Conservation (phyloP, 2,113 vertebrate genomes). For the Tupaia chinensis region DNA sequence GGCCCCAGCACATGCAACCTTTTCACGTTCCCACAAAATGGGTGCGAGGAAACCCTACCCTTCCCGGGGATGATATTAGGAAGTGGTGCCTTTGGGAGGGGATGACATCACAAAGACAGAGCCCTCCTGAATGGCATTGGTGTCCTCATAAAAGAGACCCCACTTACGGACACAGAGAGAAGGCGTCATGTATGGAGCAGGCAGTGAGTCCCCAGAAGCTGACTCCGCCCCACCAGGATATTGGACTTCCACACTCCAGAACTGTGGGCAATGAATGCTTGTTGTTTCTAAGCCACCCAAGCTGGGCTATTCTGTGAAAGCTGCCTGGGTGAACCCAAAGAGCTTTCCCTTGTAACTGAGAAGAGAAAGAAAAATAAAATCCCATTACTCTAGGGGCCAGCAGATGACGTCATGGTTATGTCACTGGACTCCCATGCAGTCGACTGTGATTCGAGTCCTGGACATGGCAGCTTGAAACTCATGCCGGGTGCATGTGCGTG, state of each 20-base stretch:
- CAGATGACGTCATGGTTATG: too few relatives aligned
- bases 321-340: too few relatives aligned
- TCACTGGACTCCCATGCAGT: too few relatives aligned
- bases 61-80: neutral
- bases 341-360: too few relatives aligned
- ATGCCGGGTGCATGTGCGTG: too few relatives aligned
- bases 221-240: neutral
- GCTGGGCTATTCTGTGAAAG: neutral
- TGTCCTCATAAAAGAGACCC: neutral
- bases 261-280: neutral
- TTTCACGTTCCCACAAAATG: neutral
- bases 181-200: neutral
- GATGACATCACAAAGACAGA: neutral
- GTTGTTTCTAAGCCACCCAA: neutral
- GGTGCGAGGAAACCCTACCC: neutral
- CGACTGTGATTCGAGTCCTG: too few relatives aligned
- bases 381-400: too few relatives aligned
- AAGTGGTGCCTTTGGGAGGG: neutral
- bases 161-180: neutral
- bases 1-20: too few relatives aligned
- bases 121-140: neutral
- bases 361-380: neutral
- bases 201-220: neutral
- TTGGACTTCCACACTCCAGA: neutral
- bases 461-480: too few relatives aligned